Evolutionary conservation across 2,113 vertebrate genomes (phyloP).

Genomic region (Amphiprion ocellaris): DNA sequence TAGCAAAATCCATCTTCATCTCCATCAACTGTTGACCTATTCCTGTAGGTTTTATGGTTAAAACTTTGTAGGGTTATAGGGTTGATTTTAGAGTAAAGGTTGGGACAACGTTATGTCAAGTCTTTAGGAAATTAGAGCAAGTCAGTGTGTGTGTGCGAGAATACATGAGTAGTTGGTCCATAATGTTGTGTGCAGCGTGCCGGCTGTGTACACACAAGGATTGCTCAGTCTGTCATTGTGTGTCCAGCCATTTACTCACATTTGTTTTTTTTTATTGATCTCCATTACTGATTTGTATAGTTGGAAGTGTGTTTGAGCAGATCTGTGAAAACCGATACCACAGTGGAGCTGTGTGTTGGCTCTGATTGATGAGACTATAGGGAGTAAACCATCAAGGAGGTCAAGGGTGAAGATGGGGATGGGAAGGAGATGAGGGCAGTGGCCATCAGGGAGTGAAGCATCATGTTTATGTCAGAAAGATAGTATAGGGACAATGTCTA

Average conservation of each 20-base stretch:
- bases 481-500: not conserved
- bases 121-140: too few species aligned
- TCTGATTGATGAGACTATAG: conserved; percentile 29
- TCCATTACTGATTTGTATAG: conserved; percentile 38
- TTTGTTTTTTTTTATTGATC: conserved; percentile 41
- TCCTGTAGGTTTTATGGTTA: not conserved
- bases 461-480: conserved; percentile 3
- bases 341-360: conserved; percentile 24
- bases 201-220: not conserved
- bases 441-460: conserved; percentile 3
- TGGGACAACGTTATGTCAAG: too few species aligned
- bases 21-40: not conserved
- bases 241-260: not conserved
- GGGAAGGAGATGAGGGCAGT: not conserved
- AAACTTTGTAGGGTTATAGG: not conserved
- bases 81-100: not conserved
- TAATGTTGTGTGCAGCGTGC: not conserved
- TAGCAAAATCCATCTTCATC: too few species aligned
- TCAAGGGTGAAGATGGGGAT: conserved; percentile 17
- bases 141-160: not conserved
- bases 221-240: conserved; percentile 17
- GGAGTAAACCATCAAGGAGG: conserved; percentile 30
- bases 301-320: conserved; percentile 27
- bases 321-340: conserved; percentile 44
- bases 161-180: not conserved